These are phyloP conservation scores for Nestor notabilis DNA, from an alignment of 2,113 vertebrate genomes.

Conservation along the genomic window DNA sequence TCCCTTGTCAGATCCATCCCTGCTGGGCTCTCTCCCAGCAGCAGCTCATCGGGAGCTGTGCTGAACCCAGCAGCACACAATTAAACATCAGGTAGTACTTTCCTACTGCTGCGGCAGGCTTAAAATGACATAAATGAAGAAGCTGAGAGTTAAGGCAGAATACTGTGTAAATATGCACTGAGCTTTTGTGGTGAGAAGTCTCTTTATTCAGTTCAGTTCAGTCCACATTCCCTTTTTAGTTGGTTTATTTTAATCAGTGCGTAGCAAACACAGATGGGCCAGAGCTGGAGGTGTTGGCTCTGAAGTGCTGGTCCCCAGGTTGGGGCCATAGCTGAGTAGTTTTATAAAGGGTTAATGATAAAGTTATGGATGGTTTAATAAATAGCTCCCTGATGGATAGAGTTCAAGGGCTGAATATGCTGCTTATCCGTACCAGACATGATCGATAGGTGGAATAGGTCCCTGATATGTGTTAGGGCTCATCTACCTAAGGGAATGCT, in stretches of 20 bases:
- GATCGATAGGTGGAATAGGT: neutral
- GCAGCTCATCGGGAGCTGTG: fast-evolving
- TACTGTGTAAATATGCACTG: constrained; percentile 46
- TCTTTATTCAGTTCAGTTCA: constrained; percentile 35
- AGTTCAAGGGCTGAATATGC: neutral
- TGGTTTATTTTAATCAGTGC: neutral
- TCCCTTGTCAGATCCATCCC: neutral
- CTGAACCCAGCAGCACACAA: neutral
- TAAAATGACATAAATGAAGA: constrained; percentile 43
- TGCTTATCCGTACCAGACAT: neutral
- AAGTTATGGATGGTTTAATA: neutral
- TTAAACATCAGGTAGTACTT: constrained; percentile 35
- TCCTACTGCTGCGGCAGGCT: neutral
- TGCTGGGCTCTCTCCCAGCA: neutral
- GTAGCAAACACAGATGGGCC: neutral
- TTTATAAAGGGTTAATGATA: neutral
- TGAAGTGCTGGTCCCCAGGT: neutral
- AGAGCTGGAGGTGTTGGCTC: neutral
- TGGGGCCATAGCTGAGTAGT: neutral
- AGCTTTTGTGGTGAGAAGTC: constrained; percentile 13
- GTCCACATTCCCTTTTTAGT: neutral
- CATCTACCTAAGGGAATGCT: fast-evolving
- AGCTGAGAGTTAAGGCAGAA: constrained; percentile 33
- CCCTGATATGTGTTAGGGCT: neutral
- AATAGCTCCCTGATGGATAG: neutral